These are phyloP conservation scores for Epicampocera succincta DNA, from an alignment of 2,888 invertebrate genomes.

Conservation along the genomic window DNA sequence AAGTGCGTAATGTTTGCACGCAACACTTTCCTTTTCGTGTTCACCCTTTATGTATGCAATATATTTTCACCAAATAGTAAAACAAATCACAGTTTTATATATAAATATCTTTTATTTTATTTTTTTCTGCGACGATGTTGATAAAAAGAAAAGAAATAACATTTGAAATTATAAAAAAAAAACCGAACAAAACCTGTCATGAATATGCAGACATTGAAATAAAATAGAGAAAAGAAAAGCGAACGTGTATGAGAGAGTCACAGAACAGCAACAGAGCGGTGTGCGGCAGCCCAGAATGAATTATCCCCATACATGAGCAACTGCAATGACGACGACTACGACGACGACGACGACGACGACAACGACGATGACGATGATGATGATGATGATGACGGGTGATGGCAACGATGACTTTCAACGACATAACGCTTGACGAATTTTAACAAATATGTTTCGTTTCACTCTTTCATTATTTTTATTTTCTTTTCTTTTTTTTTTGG, in stretches of 20 bases:
- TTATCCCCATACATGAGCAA: conserved; percentile 38
- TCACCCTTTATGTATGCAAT: conserved; percentile 42
- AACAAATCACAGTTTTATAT: conserved; percentile 40
- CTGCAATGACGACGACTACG: conserved; percentile 27
- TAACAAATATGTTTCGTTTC: conserved; percentile 47
- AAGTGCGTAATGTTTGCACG: background rate
- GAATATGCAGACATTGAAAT: conserved; percentile 59
- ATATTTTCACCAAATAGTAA: conserved; percentile 26
- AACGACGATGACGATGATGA: conserved; percentile 29
- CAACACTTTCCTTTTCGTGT: conserved; percentile 12
- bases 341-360: conserved; percentile 30
- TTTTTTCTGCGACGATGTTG: conserved; percentile 39
- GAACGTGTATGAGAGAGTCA: conserved; percentile 6
- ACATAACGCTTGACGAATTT: conserved; percentile 63
- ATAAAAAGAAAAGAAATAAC: conserved; percentile 52
- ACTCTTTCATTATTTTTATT: conserved; percentile 17
- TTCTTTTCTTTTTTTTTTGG: conserved; percentile 42
- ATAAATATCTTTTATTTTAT: conserved; percentile 49
- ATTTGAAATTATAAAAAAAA: conserved; percentile 46
- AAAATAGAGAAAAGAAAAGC: conserved; percentile 43
- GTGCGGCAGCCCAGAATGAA: background rate
- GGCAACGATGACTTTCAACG: conserved; percentile 45
- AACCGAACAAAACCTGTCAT: conserved; percentile 50
- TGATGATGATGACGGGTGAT: conserved; percentile 32
- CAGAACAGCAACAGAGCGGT: conserved; percentile 7